Conservation (phyloP, 2,113 vertebrate species). For the Datnioides undecimradiatus region DNA sequence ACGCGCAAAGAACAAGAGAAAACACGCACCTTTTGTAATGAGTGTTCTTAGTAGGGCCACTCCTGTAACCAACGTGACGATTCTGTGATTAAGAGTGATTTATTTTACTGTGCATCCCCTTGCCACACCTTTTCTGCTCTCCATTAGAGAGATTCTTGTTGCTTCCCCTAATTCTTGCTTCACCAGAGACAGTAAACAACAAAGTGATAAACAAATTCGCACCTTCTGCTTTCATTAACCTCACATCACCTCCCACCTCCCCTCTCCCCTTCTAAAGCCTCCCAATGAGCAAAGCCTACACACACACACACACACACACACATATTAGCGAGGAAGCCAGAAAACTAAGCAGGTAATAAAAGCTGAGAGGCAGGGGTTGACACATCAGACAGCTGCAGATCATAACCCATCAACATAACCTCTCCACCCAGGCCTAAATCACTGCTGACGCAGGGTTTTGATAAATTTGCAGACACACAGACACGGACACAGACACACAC, state of each 20-base stretch:
- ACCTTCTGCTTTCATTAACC: conserved; percentile 48
- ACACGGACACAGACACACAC: too few species aligned
- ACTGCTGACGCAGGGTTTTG: conserved; percentile 37
- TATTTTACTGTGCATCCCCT: background rate
- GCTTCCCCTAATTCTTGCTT: background rate
- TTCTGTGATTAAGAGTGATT: background rate
- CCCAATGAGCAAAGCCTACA: conserved; percentile 23
- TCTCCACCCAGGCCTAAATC: conserved; percentile 44
- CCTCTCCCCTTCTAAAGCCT: background rate
- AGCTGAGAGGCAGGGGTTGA: conserved; percentile 13
- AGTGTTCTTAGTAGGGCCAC: background rate
- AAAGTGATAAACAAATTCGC: conserved; percentile 13
- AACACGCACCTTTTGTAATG: background rate
- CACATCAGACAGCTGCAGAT: conserved; percentile 13
- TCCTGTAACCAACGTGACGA: background rate
- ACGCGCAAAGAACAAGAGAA: background rate
- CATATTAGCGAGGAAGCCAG: conserved; percentile 3
- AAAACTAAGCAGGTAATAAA: conserved; percentile 27
- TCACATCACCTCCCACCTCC: conserved; percentile 25
- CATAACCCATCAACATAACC: conserved; percentile 43
- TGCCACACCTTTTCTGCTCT: conserved; percentile 26
- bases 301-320: conserved; percentile 17
- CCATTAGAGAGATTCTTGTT: background rate
- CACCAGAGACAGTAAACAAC: conserved; percentile 8
- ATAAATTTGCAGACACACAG: conserved; percentile 35